These are phyloP conservation scores for Pristionchus arcanus DNA, from an alignment of 2,888 invertebrate species.

Conservation along the genomic window DNA sequence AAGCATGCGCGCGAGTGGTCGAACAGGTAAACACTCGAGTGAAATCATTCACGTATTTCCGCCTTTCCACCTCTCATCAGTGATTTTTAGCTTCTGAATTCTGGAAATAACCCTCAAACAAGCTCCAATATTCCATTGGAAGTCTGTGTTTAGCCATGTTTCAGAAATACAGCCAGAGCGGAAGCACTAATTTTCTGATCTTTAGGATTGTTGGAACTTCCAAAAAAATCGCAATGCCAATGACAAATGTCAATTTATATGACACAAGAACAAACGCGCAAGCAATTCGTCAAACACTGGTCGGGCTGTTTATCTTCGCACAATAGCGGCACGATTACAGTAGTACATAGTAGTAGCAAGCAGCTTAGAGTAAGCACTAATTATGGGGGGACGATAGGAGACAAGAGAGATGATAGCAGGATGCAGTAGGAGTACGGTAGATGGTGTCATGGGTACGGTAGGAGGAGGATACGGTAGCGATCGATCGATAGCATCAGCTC, in stretches of 20 bases:
- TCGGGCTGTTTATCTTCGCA: conserved; percentile 14
- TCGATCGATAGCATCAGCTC: neutral
- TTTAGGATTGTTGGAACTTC: too few relatives aligned
- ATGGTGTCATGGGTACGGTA: neutral
- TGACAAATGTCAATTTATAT: conserved; percentile 23
- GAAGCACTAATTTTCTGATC: too few relatives aligned
- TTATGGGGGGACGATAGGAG: neutral
- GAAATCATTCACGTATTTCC: too few relatives aligned
- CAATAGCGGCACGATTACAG: neutral
- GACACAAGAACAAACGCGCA: neutral
- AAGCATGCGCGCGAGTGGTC: neutral
- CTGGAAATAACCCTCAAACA: too few relatives aligned
- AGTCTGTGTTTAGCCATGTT: too few relatives aligned
- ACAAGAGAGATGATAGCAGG: neutral
- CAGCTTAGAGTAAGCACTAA: neutral
- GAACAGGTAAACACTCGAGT: too few relatives aligned
- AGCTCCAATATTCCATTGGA: too few relatives aligned
- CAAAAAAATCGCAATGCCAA: neutral
- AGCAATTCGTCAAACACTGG: neutral
- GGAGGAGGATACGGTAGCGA: neutral
- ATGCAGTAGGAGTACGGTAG: neutral
- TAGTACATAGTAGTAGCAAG: neutral
- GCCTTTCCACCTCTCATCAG: too few relatives aligned
- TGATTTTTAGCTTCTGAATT: too few relatives aligned
- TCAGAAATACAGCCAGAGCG: too few relatives aligned